Conservation (phyloP, 2,888 invertebrate genomes). For the Chloroclystis v-ata region DNA sequence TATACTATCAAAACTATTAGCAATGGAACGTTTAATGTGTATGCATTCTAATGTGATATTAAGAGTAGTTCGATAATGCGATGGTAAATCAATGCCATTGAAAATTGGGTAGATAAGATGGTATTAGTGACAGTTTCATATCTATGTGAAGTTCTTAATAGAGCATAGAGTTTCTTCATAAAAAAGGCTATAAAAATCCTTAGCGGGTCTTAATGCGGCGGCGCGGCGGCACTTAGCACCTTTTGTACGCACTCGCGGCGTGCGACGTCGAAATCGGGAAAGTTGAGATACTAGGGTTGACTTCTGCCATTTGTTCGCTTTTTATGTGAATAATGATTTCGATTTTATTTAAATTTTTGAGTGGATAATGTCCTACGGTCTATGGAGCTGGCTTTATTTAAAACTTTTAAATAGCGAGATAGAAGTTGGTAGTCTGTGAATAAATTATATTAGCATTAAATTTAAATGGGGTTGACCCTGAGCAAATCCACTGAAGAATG, state of each 20-base stretch:
- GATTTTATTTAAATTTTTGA: slow-evolving; percentile 11
- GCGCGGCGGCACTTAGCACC: slow-evolving; percentile 30
- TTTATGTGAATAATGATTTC: slow-evolving; percentile 15
- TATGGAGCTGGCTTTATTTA: neutral
- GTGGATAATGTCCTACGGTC: neutral
- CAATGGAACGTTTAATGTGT: too few relatives aligned
- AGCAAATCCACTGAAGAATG: neutral
- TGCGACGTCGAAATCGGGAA: slow-evolving; percentile 29
- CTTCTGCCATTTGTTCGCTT: slow-evolving; percentile 20
- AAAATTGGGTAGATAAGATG: too few relatives aligned
- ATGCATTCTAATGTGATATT: too few relatives aligned
- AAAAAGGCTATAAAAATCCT: slow-evolving; percentile 39
- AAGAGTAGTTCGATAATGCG: too few relatives aligned
- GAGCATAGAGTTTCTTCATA: slow-evolving; percentile 39
- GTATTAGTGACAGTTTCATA: slow-evolving; percentile 2
- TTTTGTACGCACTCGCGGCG: slow-evolving; percentile 23
- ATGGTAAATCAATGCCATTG: too few relatives aligned
- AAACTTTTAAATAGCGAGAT: neutral
- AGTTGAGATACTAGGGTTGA: slow-evolving; percentile 26
- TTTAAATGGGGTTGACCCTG: neutral
- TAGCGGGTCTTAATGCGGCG: slow-evolving; percentile 36
- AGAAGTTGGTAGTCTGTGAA: too few relatives aligned
- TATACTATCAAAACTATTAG: too few relatives aligned
- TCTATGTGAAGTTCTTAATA: neutral
- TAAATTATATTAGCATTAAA: too few relatives aligned